Base-by-base conservation (phyloP, 2,797 vertebrate genomes). In the Pseudochirops cupreus region DNA sequence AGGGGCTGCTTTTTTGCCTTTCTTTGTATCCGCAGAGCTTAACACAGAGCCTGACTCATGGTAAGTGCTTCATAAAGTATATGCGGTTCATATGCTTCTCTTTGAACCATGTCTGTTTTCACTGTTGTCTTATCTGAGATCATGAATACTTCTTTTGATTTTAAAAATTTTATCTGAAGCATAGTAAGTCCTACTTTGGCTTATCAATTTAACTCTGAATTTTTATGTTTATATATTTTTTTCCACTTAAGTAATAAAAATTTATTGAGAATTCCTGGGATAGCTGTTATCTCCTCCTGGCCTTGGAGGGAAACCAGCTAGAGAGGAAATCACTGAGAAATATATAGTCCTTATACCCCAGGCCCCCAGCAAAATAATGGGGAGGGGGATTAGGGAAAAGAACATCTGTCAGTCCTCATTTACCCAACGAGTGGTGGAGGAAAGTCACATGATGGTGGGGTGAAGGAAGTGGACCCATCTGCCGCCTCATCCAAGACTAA, bases 241-340 rank as follows among this genome's bases (percentile, higher is more conserved):
- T 31, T 62, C 7, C 31, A 31, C 50, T 96, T 94, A n/a, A 96
- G 96, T 97, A 98, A 97, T 98, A 98, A 98, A 98, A 97, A 95
- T 98, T 98, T 98, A 98, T 98, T 98, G 97, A 97, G 92, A 97
- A 96, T 97, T 97, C 94, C 94, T 91, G 93, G 97, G 95, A 92
- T 94, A 96, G 90, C 93, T 82, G 74, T 94, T 92, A 46, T 95
- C 2, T 59, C 94, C 96, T 95, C 94, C 95, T 50, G 59, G 91
- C 5, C 31, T 62, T 5, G 54, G 93, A 96, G 95, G 92, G 94
- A 92, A 58, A 93, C n/a, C 92, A 93, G 91, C 94, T 28, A 56
- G 28, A 33, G 87, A 95, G 93, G 96, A 96, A 96, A 95, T 97
- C 93, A 97, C 94, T 90, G 90, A 94, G 95, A 97, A 98, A 96